Conservation (phyloP, 2,113 vertebrate species). For the Rallus limicola region DNA sequence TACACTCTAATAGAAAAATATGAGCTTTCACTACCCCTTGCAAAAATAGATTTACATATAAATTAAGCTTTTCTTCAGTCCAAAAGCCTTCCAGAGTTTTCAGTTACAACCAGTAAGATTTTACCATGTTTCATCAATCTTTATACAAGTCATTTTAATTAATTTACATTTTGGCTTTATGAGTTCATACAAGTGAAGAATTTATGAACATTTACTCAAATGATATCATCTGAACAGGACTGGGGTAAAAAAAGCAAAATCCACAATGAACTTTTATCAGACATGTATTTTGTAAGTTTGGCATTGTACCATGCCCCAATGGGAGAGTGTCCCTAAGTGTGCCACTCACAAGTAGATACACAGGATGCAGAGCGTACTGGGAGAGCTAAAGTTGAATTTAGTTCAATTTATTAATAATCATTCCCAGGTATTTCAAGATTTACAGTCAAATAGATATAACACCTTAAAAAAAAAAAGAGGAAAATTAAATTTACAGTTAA, state of each 20-base stretch:
- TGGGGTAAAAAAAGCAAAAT: neutral
- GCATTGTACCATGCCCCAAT: neutral
- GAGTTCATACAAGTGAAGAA: neutral
- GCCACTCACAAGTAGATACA: neutral
- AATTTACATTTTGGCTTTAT: neutral
- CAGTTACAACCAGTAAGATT: neutral
- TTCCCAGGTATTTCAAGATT: neutral
- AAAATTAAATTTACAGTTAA: neutral
- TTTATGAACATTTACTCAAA: neutral
- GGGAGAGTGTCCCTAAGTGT: neutral
- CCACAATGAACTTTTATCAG: neutral
- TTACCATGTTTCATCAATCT: neutral
- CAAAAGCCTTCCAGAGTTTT: constrained; percentile 20
- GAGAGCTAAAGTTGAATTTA: neutral
- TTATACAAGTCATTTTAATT: neutral
- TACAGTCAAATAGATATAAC: neutral
- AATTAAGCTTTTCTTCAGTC: constrained; percentile 3
- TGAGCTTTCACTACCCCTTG: neutral
- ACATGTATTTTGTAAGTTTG: too few relatives aligned
- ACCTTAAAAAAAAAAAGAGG: neutral
- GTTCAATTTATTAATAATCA: neutral
- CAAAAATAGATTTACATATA: constrained; percentile 22
- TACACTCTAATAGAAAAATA: neutral
- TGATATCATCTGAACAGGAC: neutral
- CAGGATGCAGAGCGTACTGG: neutral